Conservation (phyloP, 2,797 vertebrate species). For the Remorina albescens region DNA sequence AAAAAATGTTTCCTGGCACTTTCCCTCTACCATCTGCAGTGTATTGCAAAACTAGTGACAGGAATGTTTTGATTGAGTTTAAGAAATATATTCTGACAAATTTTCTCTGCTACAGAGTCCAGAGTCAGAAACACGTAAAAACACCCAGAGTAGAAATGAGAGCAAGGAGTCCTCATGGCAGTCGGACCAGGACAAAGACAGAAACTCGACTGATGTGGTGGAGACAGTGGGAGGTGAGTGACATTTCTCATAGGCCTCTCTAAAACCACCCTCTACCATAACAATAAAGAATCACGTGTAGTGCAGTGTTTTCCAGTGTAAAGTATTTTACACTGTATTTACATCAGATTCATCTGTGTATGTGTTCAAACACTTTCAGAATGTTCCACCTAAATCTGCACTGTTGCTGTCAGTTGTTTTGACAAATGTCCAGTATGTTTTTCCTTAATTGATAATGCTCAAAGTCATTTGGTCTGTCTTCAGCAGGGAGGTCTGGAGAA, state of each 20-base stretch:
- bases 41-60: no score
- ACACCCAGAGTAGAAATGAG: constrained; percentile 78
- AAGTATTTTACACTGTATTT: no score
- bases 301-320: no score
- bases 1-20: not conserved
- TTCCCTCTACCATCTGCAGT: no score
- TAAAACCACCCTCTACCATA: not conserved
- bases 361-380: no score
- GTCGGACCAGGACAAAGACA: constrained; percentile 81
- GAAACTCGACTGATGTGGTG: constrained; percentile 71
- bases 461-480: constrained; percentile 44
- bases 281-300: no score
- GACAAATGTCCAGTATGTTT: not conserved
- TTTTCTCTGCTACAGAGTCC: constrained; percentile 76
- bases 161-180: constrained; percentile 84
- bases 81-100: constrained; percentile 2
- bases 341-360: no score
- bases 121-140: constrained; percentile 78
- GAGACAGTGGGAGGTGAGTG: constrained; percentile 71
- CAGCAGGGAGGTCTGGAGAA: constrained; percentile 79
- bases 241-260: not conserved
- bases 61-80: not conserved
- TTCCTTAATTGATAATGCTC: not conserved
- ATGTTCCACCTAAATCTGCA: no score
- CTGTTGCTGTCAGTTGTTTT: no score